These are phyloP conservation scores for Stegodyphus dumicola DNA, from an alignment of 1,140 invertebrate genomes.

Conservation along the genomic window DNA sequence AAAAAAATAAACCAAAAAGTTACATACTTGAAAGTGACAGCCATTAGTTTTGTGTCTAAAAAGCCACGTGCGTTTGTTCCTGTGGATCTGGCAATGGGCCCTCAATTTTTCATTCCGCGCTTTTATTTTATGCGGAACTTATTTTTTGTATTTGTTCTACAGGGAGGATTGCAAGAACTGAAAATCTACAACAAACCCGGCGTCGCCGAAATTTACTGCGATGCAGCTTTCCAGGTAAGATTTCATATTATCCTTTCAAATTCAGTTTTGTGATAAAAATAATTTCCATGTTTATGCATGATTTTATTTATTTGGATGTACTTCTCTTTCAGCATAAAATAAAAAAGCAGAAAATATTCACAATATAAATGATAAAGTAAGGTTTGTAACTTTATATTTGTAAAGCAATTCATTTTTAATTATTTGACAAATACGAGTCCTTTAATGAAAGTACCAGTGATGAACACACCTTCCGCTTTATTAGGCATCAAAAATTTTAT, in stretches of 20 bases:
- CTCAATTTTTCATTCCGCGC: constrained; percentile 20
- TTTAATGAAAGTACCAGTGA: too few relatives aligned
- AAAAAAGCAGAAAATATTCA: not conserved
- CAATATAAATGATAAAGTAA: too few relatives aligned
- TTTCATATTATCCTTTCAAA: not conserved
- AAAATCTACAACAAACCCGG: constrained; percentile 77
- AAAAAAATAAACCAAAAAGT: not conserved
- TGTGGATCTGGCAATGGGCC: constrained; percentile 35
- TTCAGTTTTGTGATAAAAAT: too few relatives aligned
- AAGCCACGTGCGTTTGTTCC: constrained; percentile 17
- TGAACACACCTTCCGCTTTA: too few relatives aligned
- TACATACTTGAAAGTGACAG: constrained; percentile 14
- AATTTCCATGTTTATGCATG: not conserved
- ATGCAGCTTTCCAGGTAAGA: constrained; percentile 68
- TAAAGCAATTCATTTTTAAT: too few relatives aligned
- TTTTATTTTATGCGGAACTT: constrained; percentile 40
- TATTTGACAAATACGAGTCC: too few relatives aligned
- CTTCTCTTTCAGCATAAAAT: not conserved
- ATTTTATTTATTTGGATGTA: not conserved
- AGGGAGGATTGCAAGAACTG: constrained; percentile 81
- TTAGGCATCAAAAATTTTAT: too few relatives aligned
- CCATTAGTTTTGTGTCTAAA: not conserved
- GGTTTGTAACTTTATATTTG: too few relatives aligned
- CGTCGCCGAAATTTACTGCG: constrained; percentile 78
- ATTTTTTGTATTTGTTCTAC: constrained; percentile 70